phyloP scores from a whole-genome alignment of 1,140 invertebrate species.

The Drosophila rhopaloa region DNA sequence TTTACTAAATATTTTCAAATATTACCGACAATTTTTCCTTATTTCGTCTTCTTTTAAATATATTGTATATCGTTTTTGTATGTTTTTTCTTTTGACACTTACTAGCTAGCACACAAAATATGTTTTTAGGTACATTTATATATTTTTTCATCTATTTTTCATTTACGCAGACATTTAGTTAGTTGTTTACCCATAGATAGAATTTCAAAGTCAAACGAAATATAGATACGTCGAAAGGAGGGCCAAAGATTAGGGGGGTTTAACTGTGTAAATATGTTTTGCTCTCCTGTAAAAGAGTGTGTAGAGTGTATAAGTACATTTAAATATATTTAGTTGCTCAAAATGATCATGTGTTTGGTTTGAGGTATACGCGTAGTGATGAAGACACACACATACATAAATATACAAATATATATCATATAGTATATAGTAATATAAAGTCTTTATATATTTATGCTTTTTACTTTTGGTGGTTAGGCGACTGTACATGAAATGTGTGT shows the following conservation, averaged over 20 bases:
- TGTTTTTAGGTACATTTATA: conserved; percentile 81
- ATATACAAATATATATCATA: conserved; percentile 68
- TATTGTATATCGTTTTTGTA: conserved; percentile 57
- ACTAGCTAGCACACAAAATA: conserved; percentile 83
- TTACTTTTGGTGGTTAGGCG: conserved; percentile 37
- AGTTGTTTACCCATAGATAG: conserved; percentile 58
- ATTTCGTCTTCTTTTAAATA: conserved; percentile 48
- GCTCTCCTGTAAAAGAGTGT: conserved; percentile 56
- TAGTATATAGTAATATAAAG: conserved; percentile 56
- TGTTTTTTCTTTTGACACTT: conserved; percentile 73
- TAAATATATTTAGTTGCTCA: conserved; percentile 75
- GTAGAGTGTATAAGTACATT: conserved; percentile 80
- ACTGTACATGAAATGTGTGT: conserved; percentile 48
- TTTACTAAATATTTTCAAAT: conserved; percentile 73
- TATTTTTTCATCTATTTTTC: conserved; percentile 58
- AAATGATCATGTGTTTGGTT: conserved; percentile 79
- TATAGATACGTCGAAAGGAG: conserved; percentile 49
- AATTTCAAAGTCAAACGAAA: conserved; percentile 61
- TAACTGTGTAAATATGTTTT: conserved; percentile 68
- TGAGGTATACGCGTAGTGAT: conserved; percentile 85
- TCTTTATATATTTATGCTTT: conserved; percentile 40
- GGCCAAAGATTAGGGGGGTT: conserved; percentile 30
- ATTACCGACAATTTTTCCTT: conserved; percentile 64
- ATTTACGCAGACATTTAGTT: conserved; percentile 76
- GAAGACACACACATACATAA: conserved; percentile 84